These are phyloP conservation scores for Planiliza haematocheilus DNA, from an alignment of 2,113 vertebrate genomes.

Conservation along the genomic window DNA sequence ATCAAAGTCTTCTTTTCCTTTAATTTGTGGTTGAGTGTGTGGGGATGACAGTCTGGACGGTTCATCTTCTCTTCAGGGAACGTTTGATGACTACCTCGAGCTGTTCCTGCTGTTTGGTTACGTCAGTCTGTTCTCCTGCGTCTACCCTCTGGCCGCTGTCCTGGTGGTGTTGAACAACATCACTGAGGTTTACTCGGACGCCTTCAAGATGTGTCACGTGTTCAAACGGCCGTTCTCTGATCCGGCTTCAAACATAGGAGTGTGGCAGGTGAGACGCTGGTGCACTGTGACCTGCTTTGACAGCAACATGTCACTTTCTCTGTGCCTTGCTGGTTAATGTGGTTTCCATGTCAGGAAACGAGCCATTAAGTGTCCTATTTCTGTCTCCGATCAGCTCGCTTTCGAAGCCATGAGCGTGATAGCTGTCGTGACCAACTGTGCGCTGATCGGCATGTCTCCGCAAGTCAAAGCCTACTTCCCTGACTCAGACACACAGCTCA, in stretches of 20 bases:
- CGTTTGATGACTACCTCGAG: constrained; percentile 98
- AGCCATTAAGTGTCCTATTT: neutral
- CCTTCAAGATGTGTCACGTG: constrained; percentile 96
- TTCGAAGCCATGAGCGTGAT: constrained; percentile 98
- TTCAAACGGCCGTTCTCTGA: constrained; percentile 96
- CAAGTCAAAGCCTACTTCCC: constrained; percentile 91
- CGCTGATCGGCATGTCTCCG: constrained; percentile 95
- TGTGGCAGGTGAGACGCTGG: constrained; percentile 94
- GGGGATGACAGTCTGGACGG: no score
- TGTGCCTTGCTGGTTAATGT: neutral
- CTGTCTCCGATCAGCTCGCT: constrained; percentile 85
- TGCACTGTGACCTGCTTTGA: no score
- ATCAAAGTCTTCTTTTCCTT: neutral
- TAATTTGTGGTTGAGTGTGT: neutral
- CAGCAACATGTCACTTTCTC: no score
- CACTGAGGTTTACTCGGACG: constrained; percentile 95
- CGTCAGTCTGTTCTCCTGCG: constrained; percentile 97
- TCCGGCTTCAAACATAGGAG: constrained; percentile 92
- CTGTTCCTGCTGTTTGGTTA: constrained; percentile 96
- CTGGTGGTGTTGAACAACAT: constrained; percentile 96
- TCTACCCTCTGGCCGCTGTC: constrained; percentile 94
- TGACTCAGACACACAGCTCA: constrained; percentile 88
- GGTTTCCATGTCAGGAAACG: constrained; percentile 3
- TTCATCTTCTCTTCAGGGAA: constrained; percentile 84
- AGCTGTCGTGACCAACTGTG: constrained; percentile 95